Base-by-base conservation (phyloP, 1,140 invertebrate species). In the Thaumatotibia leucotreta region DNA sequence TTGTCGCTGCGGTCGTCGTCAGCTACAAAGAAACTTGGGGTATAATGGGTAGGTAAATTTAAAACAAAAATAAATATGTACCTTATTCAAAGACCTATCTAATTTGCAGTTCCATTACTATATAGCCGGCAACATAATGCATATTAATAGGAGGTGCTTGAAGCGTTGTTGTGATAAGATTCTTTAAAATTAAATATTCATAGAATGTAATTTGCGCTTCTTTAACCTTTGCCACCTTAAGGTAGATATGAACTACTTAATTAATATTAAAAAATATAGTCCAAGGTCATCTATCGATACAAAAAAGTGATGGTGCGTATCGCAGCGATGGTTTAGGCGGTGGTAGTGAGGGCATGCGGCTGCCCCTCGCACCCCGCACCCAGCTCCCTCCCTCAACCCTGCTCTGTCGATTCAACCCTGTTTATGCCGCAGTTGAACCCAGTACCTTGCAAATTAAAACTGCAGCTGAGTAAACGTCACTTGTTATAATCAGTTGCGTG, bases 201-300 rank as follows among this genome's bases (percentile, higher is more conserved):
- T n/a, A n/a, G n/a, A n/a, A 39, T 14, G 14, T 39, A 20, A 8
- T 29, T n/a, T 27, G 27, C 24, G 23, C 52, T 58, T 8, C 5
- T 17, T 31, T 27, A 58, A 10, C 50, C 23, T 3, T 10, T 27
- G 52, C 52, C n/a, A 31, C 27, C 52, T 20, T 31, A 22, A 54
- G 50, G 50, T 14, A 58, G 29, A 27, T 58, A 24, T 24, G 11
- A 29, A 58, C n/a, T n/a, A n/a, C n/a, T n/a, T 27, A 58, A 58
- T 54, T 54, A 54, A 82, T 80, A 80, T 75, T 74, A n/a, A 76
- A 75, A 76, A 77, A 85, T 84, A 75, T 86, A 82, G 86, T 70
- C 77, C 86, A 86, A 89, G 86, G 86, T 82, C 82, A 66, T 64
- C 27, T 68, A 72, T 74, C 77, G 70, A 79, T 79, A 58, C 52